Percentiles rank a stretch among this genome's conserved stretches.
phyloP scores from a whole-genome alignment of 2,888 invertebrate species.

The Ashinkailepas kermadecensis region DNA sequence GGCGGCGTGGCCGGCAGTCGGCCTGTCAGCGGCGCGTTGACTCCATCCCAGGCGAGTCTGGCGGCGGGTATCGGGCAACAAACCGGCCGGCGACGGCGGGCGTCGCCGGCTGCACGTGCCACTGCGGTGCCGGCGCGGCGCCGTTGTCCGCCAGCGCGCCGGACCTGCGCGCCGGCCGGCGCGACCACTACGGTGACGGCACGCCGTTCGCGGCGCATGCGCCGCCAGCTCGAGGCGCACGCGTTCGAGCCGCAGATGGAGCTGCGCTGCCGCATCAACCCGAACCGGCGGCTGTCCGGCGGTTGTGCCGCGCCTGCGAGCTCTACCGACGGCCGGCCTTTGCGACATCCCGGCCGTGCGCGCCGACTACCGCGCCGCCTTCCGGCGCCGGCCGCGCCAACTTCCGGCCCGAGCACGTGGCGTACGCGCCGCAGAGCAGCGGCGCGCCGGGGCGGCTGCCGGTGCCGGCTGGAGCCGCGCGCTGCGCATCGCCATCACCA shows the following conservation, averaged over 20 bases:
- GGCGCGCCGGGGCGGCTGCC: constrained; percentile 26
- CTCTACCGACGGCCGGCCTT: neutral
- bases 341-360: neutral
- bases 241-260: neutral
- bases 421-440: constrained; percentile 30
- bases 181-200: too few relatives aligned
- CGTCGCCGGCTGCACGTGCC: neutral
- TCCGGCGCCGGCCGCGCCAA: constrained; percentile 5
- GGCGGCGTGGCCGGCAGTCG: too few relatives aligned
- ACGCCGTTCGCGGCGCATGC: neutral
- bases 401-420: neutral
- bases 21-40: too few relatives aligned
- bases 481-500: constrained; percentile 55
- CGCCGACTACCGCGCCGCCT: neutral
- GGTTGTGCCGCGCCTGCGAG: neutral
- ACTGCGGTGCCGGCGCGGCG: neutral
- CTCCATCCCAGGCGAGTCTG: too few relatives aligned
- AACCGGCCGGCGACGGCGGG: neutral
- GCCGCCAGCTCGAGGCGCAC: neutral
- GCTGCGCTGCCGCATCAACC: neutral
- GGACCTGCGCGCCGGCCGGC: neutral
- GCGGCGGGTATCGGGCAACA: neutral
- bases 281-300: neutral
- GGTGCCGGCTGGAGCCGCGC: constrained; percentile 26
- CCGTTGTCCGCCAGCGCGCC: neutral